A percentile compares a stretch with the other conserved stretches of the same genome.
These are phyloP conservation scores for Anas platyrhynchos DNA, from an alignment of 2,113 vertebrate genomes.

Conservation along the genomic window DNA sequence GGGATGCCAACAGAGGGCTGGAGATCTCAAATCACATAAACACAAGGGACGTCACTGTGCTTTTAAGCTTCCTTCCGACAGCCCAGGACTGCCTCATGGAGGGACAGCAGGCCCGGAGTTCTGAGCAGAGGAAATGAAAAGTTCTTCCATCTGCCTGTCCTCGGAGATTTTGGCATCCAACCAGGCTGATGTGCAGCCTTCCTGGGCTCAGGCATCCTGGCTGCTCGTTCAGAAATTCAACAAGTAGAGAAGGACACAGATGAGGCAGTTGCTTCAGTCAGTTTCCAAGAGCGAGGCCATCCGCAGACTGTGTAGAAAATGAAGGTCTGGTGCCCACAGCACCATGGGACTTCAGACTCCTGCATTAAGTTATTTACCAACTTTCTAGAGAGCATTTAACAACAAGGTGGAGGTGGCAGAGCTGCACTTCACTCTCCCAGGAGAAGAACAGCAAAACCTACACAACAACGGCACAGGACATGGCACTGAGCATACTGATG, in stretches of 20 bases:
- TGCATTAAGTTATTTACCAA: background rate
- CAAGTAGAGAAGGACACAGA: background rate
- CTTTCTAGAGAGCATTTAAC: background rate
- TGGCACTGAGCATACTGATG: background rate
- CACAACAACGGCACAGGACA: background rate
- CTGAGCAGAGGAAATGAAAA: background rate
- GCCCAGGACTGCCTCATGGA: background rate
- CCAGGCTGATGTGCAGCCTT: background rate
- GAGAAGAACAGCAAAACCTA: background rate
- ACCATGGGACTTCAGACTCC: background rate
- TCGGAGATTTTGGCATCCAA: background rate
- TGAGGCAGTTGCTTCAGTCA: background rate
- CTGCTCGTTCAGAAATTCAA: background rate
- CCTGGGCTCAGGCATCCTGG: background rate
- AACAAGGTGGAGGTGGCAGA: background rate
- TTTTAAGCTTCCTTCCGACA: background rate
- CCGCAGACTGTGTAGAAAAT: fast-evolving
- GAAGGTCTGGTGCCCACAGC: background rate
- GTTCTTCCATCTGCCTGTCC: background rate
- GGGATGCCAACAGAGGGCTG: background rate
- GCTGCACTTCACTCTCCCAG: background rate
- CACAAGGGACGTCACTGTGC: background rate
- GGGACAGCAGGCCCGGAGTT: fast-evolving
- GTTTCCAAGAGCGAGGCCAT: background rate
- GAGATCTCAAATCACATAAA: background rate